phyloP scores from a whole-genome alignment of 2,797 vertebrate genomes.

The Typhlichthys subterraneus region DNA sequence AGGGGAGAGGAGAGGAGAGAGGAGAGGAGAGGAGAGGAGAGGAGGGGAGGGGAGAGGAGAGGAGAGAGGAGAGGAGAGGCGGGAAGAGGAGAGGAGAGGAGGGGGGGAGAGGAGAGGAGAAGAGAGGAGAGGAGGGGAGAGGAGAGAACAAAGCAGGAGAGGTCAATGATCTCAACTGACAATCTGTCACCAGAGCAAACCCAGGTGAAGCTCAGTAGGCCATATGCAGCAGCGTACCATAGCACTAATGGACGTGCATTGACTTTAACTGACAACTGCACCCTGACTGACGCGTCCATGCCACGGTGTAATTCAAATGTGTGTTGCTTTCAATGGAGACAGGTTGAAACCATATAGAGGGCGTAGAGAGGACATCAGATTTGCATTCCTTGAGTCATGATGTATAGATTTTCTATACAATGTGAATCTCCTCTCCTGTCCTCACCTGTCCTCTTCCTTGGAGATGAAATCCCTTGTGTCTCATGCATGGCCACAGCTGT shows the following conservation, averaged over 20 bases:
- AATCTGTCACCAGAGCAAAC: background rate
- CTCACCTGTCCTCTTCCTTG: background rate
- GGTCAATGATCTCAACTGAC: background rate
- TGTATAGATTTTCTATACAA: no score
- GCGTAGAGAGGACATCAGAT: background rate
- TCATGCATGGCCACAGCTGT: constrained; percentile 29
- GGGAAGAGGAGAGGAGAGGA: background rate
- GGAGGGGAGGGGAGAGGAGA: background rate
- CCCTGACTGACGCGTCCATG: no score
- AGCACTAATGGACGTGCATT: no score
- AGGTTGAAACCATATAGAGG: background rate
- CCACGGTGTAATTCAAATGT: constrained; percentile 14
- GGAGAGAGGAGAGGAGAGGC: background rate
- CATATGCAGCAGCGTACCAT: no score
- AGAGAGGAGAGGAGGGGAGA: background rate
- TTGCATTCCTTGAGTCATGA: no score
- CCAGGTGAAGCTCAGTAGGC: no score
- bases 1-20: constrained; percentile 53
- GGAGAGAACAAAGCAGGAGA: background rate
- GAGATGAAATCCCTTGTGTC: constrained; percentile 51
- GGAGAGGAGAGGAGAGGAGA: background rate
- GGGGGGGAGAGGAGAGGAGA: background rate
- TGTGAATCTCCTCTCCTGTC: background rate
- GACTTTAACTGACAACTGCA: no score
- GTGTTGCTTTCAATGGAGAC: background rate